Evolutionary conservation across 2,888 invertebrate genomes (phyloP).

Genomic region (Plebejus anna): DNA sequence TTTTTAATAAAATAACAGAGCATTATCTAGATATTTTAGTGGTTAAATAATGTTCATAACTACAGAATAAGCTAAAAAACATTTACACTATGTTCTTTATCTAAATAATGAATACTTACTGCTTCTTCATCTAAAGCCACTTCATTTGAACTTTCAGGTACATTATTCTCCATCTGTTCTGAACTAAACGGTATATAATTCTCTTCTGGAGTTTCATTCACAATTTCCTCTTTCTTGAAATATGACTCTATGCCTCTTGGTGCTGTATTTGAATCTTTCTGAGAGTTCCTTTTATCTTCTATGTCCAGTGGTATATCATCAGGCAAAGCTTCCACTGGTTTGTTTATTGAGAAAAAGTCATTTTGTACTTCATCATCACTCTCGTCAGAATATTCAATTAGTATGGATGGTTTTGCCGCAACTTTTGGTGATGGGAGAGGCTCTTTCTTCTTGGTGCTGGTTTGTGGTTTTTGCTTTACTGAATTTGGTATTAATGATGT

Average conservation of each 20-base stretch:
- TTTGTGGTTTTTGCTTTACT: constrained; percentile 59
- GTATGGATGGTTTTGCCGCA: constrained; percentile 41
- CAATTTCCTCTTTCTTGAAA: constrained; percentile 56
- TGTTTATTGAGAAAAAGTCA: constrained; percentile 78
- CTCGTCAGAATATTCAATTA: constrained; percentile 63
- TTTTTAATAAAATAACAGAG: background rate
- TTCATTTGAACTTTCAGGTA: constrained; percentile 33
- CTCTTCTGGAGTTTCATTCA: constrained; percentile 41
- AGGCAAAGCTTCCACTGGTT: constrained; percentile 61
- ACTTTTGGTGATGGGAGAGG: constrained; percentile 47
- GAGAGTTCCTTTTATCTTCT: constrained; percentile 42
- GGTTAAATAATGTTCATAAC: background rate
- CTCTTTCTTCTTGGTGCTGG: constrained; percentile 47
- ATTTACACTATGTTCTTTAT: background rate
- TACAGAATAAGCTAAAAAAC: background rate
- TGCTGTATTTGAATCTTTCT: constrained; percentile 38
- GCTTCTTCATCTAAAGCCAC: constrained; percentile 66
- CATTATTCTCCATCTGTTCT: constrained; percentile 37
- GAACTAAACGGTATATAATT: constrained; percentile 20
- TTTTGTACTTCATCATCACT: constrained; percentile 73
- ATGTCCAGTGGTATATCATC: constrained; percentile 59
- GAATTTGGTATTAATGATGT: constrained; percentile 71
- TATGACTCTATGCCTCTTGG: constrained; percentile 58
- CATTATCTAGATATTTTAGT: background rate
- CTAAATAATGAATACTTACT: constrained; percentile 47